Evolutionary conservation across 2,113 vertebrate genomes (phyloP), one percentile per base, ranked within the genome.

Genomic region (Anas platyrhynchos): DNA sequence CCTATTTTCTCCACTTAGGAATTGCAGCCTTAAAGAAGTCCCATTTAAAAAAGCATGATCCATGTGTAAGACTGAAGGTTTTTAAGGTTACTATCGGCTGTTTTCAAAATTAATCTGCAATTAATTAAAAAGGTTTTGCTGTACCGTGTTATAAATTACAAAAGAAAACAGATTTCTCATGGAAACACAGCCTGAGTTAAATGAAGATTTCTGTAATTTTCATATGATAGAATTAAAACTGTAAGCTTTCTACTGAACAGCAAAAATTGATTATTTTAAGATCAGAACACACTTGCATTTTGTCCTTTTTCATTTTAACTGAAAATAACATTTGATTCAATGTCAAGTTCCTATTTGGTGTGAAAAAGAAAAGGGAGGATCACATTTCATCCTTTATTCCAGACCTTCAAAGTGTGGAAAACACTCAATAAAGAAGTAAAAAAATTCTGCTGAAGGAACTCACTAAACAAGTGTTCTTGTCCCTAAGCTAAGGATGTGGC

Each of bases 331-430:
- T 22, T 85, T 68, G 5, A 46, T 56, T 80, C 29, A 76, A 69
- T 1, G 1, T 16, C 34, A 80, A 0, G 26, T 44, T 48, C 10
- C 43, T 38, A 32, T 29, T 16, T 32, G 26, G 48, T 26, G n/a
- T 87, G 93, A 72, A 82, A 81, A 82, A 67, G 23, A 66, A n/a
- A 69, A 22, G 11, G 66, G n/a, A 55, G 36, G 25, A 34, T 7
- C 62, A 76, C 11, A 65, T 34, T 69, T 74, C 34, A 56, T 52
- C 22, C 21, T n/a, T 80, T 75, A 31, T 3, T 55, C 71, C 91
- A 76, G 56, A 79, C 3, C 27, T 75, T 12, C 3, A 10, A 10
- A 59, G 32, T 5, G 2, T 81, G 61, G 44, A 77, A 83, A 91
- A 36, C 9, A 10, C 16, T 56, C 69, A 32, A 74, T 22, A 69